Evolutionary conservation across 2,797 vertebrate genomes (phyloP), one percentile per base, ranked within the genome.

Genomic region (Mus spretus): DNA sequence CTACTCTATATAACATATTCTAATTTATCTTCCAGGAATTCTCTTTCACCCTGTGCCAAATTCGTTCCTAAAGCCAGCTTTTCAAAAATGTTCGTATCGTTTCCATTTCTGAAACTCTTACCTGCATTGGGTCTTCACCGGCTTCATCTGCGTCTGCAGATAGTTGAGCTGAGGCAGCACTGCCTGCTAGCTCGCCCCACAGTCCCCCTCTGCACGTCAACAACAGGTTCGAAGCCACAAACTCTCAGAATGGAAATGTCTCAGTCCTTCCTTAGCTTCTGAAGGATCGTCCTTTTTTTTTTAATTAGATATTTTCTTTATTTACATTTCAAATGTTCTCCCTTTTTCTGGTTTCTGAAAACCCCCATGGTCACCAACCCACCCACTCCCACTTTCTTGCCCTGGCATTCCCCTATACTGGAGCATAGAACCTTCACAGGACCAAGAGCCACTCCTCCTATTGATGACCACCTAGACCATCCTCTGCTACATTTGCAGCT

Each of bases 1-100:
- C 20, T 74, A 44, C 55, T 53, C 40, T 78, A 19, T 6, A 77
- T 78, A 89, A 47, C 65, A 77, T 78, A 57, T n/a, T 96, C 17
- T n/a, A 90, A n/a, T 55, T 70, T 77, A 77, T 37, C 86, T 63
- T 90, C 50, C 37, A 72, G 13, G 79, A 81, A 82, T 89, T 85
- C 37, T 93, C 63, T 65, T 47, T 89, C 22, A 40, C 37, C 8
- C 1, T 85, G 11, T 65, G 3, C 85, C 67, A 88, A 89, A 86
- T 89, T 85, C 82, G 24, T 59, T 70, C 5, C 79, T 82, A 89
- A 91, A n/a, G 8, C 3, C n/a, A 70, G 53, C 34, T 28, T 57
- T 80, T 40, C 17, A 59, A 59, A 34, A 40, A 61, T 3, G 14
- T 50, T 57, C 4, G 24, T 96, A 90, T 89, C 20, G 59, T 94